Conservation (phyloP, 2,113 vertebrate genomes). For the Numida meleagris region DNA sequence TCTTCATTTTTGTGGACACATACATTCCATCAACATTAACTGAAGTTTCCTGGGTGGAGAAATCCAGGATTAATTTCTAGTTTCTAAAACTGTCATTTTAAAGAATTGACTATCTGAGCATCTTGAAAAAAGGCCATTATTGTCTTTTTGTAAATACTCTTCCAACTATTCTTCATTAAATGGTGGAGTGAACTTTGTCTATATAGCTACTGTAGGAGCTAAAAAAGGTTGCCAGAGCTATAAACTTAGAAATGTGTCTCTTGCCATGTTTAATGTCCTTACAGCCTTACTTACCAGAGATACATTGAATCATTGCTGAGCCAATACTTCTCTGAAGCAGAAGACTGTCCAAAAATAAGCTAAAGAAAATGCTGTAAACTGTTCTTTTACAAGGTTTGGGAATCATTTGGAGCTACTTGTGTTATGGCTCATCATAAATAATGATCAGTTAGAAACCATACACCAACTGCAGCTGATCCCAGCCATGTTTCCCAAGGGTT, state of each 20-base stretch:
- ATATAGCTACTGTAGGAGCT: not conserved
- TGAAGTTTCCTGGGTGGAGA: not conserved
- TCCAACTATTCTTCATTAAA: not conserved
- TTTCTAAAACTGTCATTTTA: not conserved
- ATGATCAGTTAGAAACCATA: not conserved
- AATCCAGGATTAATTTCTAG: not conserved
- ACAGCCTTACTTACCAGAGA: not conserved
- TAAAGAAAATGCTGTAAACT: not conserved
- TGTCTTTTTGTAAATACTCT: not conserved
- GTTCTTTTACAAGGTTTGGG: not conserved
- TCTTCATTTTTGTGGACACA: not conserved
- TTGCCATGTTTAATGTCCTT: not conserved
- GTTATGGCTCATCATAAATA: not conserved
- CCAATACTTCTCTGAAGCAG: not conserved
- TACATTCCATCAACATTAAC: not conserved
- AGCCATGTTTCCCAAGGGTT: not conserved
- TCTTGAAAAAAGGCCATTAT: not conserved
- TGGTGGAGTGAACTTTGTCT: accelerated
- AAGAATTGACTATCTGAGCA: not conserved
- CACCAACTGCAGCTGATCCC: not conserved
- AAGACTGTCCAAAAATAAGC: not conserved
- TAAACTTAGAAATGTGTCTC: not conserved
- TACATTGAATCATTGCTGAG: not conserved
- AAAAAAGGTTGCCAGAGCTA: not conserved
- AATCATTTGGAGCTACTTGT: not conserved